These are phyloP conservation scores for Zosterops pallidus DNA, from an alignment of 2,113 vertebrate genomes.

Conservation along the genomic window DNA sequence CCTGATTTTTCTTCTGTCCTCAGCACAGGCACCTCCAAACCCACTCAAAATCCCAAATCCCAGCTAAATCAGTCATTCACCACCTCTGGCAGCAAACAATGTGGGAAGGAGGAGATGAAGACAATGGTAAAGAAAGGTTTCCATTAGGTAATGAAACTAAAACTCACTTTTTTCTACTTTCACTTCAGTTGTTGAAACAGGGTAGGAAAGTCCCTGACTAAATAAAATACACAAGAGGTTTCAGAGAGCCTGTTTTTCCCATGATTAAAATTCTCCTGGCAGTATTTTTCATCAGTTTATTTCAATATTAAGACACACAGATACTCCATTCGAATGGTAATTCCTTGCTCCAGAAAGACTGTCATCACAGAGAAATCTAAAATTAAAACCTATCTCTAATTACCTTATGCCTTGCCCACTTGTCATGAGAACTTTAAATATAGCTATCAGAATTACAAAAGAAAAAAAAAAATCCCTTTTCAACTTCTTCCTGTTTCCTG, in stretches of 20 bases:
- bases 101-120: background rate
- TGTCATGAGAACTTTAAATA: background rate
- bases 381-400: conserved; percentile 10
- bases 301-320: conserved; percentile 43
- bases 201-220: background rate
- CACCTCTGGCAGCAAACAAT: background rate
- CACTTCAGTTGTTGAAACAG: background rate
- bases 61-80: conserved; percentile 39
- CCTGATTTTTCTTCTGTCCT: background rate
- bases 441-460: background rate
- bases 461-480: background rate
- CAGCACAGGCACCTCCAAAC: background rate
- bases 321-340: background rate
- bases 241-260: conserved; percentile 9
- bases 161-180: conserved; percentile 35
- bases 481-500: background rate
- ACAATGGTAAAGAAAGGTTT: conserved; percentile 35
- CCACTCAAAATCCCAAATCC: background rate
- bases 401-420: background rate
- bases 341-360: background rate
- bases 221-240: background rate
- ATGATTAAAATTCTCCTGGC: conserved; percentile 51
- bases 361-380: background rate
- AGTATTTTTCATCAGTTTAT: conserved; percentile 28
- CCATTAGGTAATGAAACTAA: conserved; percentile 35